Base-by-base conservation (phyloP, 1,140 invertebrate genomes). In the Rhyacophila brunnea region DNA sequence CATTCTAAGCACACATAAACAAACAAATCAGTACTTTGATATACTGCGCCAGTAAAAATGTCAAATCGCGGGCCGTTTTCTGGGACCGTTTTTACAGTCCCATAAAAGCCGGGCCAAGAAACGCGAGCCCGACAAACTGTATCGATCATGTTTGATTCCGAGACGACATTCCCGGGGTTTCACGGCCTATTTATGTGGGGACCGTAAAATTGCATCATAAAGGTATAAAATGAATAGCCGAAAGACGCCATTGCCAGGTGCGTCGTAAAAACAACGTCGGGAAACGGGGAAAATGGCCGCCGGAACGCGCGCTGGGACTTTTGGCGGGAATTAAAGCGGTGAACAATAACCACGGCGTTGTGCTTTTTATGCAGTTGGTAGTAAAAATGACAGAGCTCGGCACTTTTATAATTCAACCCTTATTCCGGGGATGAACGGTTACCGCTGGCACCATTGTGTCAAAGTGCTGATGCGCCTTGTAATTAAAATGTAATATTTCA, bases 111-210 rank as follows among this genome's bases (percentile, higher is more conserved):
- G 46, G 23, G 44, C 34, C 36, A 17, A 23, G 55, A 28, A 49
- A 44, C 55, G 46, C 47, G 19, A 43, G 13, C 43, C 43, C n/a
- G 43, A 11, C 14, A 15, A 36, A 20, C 43, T 13, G 11, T 48
- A 61, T 61, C 59, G 59, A 61, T 61, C 59, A 54, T 17, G n/a
- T 61, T 36, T 61, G 59, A 61, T 61, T 61, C 46, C 38, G 42
- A 36, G 34, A 19, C 43, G 58, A 43, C 43, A 28, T 36, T 35
- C 35, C 18, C 58, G 19, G 3, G 15, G 32, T 55, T 55, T 54
- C 51, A 44, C 34, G 32, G 52, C 59, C 35, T 51, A 55, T 61
- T 61, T 61, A 54, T 61, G 59, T 43, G n/a, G 45, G 55, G 45
- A 48, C 52, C 59, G 28, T 61, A 61, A 61, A 61, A 56, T 55